Evolutionary conservation across 92 coral and sea anemone genomes (phyloP), one percentile per base, ranked within the genome.

Genomic region (Parazoanthus darwini): DNA sequence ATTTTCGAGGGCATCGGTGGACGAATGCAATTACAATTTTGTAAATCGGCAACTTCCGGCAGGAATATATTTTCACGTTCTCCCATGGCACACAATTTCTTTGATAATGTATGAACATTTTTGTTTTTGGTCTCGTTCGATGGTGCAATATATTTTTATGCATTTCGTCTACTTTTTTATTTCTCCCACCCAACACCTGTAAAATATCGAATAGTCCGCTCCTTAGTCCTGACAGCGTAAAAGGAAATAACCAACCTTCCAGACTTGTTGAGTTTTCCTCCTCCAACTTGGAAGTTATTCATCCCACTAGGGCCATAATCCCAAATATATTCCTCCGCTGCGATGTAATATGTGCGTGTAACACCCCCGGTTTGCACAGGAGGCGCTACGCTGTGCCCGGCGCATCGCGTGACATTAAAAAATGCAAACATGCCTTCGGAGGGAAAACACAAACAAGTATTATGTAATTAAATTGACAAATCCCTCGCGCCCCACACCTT

Each of bases 321-420:
- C 96, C 96, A 93, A 66, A 93, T 58, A 7, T 23, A 82, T 51
- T 93, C 96, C 86, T 91, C 92, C 4, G 96, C 96, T 48, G 96
- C 96, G 26, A 93, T 89, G 82, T 86, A 93, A 80, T 91, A 93
- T n/a, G 83, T 79, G 46, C 93, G 89, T 9, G 87, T 85, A 54
- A 44, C 90, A 1, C 96, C 96, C 16, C 90, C 92, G 36, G 77
- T 54, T 11, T 82, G 79, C 23, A 82, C 71, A 14, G 89, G 88
- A 50, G 58, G 75, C 29, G 87, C 58, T 3, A 7, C 50, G 71
- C 18, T 77, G 15, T 86, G 75, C 13, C 79, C 81, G 43, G 81
- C n/a, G 75, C 94, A 90, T 44, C 78, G 66, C 8, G 65, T 70
- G 78, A 94, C 96, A 58, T 91, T 72, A 67, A 90, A 94, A 50